phyloP scores from a whole-genome alignment of 2,113 vertebrate genomes.

The Pholis gunnellus region DNA sequence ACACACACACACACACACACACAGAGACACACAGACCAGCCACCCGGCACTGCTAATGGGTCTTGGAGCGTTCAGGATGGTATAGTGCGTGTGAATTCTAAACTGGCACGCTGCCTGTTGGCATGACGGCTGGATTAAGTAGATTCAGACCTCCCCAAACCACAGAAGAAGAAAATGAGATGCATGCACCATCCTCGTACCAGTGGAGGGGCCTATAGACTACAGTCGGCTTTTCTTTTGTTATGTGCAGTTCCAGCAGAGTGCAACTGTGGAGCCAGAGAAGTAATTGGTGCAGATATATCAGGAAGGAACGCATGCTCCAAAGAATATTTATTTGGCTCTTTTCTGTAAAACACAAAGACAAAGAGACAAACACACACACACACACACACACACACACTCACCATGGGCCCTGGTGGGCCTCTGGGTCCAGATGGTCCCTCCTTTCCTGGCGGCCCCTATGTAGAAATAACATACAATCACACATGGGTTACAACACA shows the following conservation, averaged over 20 bases:
- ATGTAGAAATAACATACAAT: conserved; percentile 73
- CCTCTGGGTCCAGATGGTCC: conserved; percentile 95
- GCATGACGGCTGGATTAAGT: conserved; percentile 65
- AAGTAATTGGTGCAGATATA: conserved; percentile 57
- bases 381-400: conserved; percentile 59
- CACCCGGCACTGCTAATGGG: conserved; percentile 44
- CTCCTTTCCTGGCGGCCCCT: conserved; percentile 98
- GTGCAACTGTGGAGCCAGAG: conserved; percentile 56
- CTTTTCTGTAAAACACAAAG: conserved; percentile 35
- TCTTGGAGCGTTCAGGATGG: conserved; percentile 41
- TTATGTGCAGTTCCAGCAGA: conserved; percentile 54
- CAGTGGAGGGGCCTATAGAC: conserved; percentile 29
- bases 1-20: conserved; percentile 25
- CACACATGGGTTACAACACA: conserved; percentile 65
- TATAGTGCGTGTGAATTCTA: conserved; percentile 52
- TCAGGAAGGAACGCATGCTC: conserved; percentile 48
- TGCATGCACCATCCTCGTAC: conserved; percentile 47
- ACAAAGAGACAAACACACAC: background rate
- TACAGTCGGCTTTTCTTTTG: conserved; percentile 50
- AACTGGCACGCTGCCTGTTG: conserved; percentile 62
- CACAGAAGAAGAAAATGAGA: conserved; percentile 66
- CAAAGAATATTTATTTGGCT: conserved; percentile 49
- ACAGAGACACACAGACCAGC: conserved; percentile 32
- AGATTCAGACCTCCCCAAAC: conserved; percentile 64
- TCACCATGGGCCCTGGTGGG: conserved; percentile 93